Base-by-base conservation (phyloP, 2,888 invertebrate species). In the Rotaria sp. region DNA sequence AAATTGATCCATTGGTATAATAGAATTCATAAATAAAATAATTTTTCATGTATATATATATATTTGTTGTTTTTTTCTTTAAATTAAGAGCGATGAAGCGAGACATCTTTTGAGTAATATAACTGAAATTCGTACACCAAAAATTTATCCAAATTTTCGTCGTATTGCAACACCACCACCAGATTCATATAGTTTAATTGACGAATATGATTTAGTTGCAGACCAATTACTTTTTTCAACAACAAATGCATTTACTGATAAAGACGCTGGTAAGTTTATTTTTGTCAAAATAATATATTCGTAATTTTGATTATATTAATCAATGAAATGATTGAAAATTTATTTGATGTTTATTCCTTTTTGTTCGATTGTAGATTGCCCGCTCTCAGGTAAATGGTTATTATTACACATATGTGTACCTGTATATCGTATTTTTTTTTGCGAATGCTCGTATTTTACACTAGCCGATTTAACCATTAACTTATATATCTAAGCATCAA, bases 131-230 rank as follows among this genome's bases (percentile, higher is more conserved):
- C 35, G 45, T 45, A 26, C 41, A 80, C 80, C 80, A 45, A 80
- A 80, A 80, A 45, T 45, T 0, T n/a, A 26, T 26, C 26, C 45
- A 45, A 45, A 45, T 45, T 80, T 80, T 5, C 80, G 80, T 45
- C 80, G 80, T 45, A 45, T 80, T n/a, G 80, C 80, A 26, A 80
- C 80, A 45, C 80, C 80, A 26, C 80, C 45, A 80, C 80, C 80
- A 21, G 45, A 80, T 1, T 2, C 80, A 45, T 80, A 26, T 45
- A n/a, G n/a, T n/a, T 45, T 80, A 13, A 45, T 80, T 45, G 80
- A 80, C 45, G 80, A 80, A 8, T 45, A n/a, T 45, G 80, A 80
- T 41, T 45, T 80, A 45, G 7, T 80, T 45, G 45, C 45, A n/a
- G 45, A 80, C 45, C 41, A 41, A n/a, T 67, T 67, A 67, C 41